These are phyloP conservation scores for Limenitis camilla DNA, from an alignment of 2,888 invertebrate genomes.

Conservation along the genomic window DNA sequence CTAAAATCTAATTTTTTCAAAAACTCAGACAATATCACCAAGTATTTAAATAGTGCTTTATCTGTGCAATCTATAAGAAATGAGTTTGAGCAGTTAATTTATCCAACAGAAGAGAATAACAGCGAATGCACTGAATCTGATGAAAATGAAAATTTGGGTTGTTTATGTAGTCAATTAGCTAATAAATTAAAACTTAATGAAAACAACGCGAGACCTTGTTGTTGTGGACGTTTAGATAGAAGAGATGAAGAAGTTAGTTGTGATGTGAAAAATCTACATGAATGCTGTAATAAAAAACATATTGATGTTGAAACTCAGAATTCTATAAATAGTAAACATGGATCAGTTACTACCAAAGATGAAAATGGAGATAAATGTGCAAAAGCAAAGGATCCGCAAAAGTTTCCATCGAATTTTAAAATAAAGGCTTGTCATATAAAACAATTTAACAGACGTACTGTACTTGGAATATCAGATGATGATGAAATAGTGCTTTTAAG, in stretches of 20 bases:
- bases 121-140: slow-evolving; percentile 30
- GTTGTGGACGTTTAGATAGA: slow-evolving; percentile 29
- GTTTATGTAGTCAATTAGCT: slow-evolving; percentile 44
- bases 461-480: slow-evolving; percentile 33
- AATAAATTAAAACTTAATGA: slow-evolving; percentile 36
- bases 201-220: slow-evolving; percentile 32
- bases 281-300: slow-evolving; percentile 31
- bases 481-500: slow-evolving; percentile 26
- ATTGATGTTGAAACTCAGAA: slow-evolving; percentile 43
- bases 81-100: slow-evolving; percentile 19
- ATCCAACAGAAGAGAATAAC: slow-evolving; percentile 32
- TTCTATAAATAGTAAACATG: slow-evolving; percentile 31
- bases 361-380: neutral
- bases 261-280: slow-evolving; percentile 31
- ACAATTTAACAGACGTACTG: slow-evolving; percentile 28
- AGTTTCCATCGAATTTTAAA: slow-evolving; percentile 6
- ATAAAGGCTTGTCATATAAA: slow-evolving; percentile 26
- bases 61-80: slow-evolving; percentile 15
- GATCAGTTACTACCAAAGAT: slow-evolving; percentile 20
- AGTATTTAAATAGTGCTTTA: slow-evolving; percentile 30
- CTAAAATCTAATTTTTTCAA: slow-evolving; percentile 38
- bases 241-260: slow-evolving; percentile 39
- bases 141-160: slow-evolving; percentile 24
- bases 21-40: slow-evolving; percentile 43
- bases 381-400: neutral